Conservation (phyloP, 2,888 invertebrate species). For the Cistogaster globosa region DNA sequence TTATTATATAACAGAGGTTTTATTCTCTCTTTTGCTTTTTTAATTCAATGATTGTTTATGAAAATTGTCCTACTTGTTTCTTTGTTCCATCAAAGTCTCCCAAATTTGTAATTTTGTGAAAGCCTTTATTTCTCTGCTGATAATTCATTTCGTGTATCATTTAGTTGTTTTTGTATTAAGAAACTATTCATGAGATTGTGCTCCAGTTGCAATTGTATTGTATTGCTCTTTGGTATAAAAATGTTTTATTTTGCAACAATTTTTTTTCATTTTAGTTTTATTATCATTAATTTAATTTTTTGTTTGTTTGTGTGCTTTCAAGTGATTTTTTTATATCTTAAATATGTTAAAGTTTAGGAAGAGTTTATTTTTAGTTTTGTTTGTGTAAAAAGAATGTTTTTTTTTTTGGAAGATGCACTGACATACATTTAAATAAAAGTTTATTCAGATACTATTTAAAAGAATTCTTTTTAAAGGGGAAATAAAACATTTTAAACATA, state of each 20-base stretch:
- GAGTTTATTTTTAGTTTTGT: slow-evolving; percentile 16
- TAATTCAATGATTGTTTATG: slow-evolving; percentile 37
- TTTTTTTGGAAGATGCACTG: not conserved
- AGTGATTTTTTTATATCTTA: slow-evolving; percentile 23
- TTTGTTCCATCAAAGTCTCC: slow-evolving; percentile 29
- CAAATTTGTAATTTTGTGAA: slow-evolving; percentile 13
- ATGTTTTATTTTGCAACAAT: slow-evolving; percentile 59
- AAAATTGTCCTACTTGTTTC: slow-evolving; percentile 9
- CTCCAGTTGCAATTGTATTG: slow-evolving; percentile 14
- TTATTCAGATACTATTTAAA: no score
- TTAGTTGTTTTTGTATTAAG: slow-evolving; percentile 29
- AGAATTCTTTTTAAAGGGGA: no score
- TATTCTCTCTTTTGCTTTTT: slow-evolving; percentile 37
- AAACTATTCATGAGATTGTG: slow-evolving; percentile 15
- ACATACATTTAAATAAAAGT: no score
- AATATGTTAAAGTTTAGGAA: slow-evolving; percentile 25
- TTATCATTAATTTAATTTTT: slow-evolving; percentile 54
- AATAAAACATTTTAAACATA: no score
- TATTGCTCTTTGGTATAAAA: slow-evolving; percentile 17
- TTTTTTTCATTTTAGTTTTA: slow-evolving; percentile 51
- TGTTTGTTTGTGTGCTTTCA: slow-evolving; percentile 12
- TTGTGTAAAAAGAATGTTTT: slow-evolving; percentile 12
- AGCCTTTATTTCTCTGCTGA: slow-evolving; percentile 29
- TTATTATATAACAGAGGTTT: slow-evolving; percentile 36
- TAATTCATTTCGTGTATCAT: slow-evolving; percentile 31